phyloP scores from a whole-genome alignment of 2,113 vertebrate genomes.

The Corvus cornix region DNA sequence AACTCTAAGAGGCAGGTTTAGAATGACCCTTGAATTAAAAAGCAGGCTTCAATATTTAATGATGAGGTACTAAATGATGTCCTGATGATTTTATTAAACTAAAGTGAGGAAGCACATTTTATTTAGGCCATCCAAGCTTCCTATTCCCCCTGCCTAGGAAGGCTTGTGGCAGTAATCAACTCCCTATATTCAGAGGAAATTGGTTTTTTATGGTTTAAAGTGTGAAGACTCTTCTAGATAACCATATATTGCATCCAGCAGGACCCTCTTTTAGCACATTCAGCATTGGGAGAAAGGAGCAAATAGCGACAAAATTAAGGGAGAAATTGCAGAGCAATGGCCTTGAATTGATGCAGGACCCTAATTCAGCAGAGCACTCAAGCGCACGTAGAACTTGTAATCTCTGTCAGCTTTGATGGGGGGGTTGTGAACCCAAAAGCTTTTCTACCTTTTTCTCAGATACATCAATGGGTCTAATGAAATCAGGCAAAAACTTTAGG shows the following conservation, averaged over 20 bases:
- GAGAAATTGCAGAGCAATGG: conserved; percentile 19
- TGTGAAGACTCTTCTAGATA: neutral
- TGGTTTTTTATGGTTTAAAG: conserved; percentile 13
- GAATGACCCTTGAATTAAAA: neutral
- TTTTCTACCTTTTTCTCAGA: neutral
- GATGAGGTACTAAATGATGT: neutral
- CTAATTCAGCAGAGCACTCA: neutral
- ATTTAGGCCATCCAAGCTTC: neutral
- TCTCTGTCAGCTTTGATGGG: conserved; percentile 12
- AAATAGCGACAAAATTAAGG: neutral
- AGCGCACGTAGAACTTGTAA: neutral
- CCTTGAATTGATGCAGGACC: neutral
- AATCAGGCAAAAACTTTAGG: neutral
- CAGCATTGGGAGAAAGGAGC: neutral
- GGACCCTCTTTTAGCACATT: neutral
- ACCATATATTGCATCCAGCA: neutral
- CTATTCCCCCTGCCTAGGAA: neutral
- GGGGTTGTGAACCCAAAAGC: neutral
- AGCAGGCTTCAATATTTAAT: neutral
- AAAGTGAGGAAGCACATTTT: neutral
- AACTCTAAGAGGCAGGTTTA: neutral
- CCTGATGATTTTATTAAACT: neutral
- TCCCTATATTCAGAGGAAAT: neutral
- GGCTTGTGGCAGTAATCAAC: neutral
- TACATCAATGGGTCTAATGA: neutral